A percentile compares a stretch with the other conserved stretches of the same genome.
phyloP scores from a whole-genome alignment of 2,797 vertebrate species.

The Epinephelus malabaricus region DNA sequence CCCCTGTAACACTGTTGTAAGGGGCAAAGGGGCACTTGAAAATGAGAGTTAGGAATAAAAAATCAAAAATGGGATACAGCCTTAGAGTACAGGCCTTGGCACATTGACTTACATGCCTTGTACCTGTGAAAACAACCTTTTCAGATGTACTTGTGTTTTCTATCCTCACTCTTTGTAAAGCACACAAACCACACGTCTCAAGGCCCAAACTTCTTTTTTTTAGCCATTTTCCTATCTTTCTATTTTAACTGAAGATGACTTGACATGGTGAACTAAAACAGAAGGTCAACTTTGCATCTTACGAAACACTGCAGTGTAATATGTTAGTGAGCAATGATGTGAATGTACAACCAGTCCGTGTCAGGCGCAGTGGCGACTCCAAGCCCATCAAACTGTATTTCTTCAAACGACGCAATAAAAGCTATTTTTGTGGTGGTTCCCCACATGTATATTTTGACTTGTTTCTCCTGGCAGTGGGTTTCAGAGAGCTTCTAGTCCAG shows the following conservation, averaged over 20 bases:
- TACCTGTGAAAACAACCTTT: too few species aligned
- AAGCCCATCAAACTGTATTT: constrained; percentile 30
- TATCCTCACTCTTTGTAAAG: too few species aligned
- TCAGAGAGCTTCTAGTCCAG: constrained; percentile 41
- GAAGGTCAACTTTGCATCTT: constrained; percentile 10
- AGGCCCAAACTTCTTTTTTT: neutral
- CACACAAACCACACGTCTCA: too few species aligned
- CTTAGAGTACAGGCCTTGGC: too few species aligned
- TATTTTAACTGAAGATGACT: neutral
- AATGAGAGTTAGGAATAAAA: too few species aligned
- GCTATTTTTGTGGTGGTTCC: constrained; percentile 24
- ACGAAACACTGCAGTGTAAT: neutral
- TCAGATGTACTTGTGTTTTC: too few species aligned
- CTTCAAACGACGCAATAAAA: neutral
- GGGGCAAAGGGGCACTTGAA: too few species aligned
- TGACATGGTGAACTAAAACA: neutral
- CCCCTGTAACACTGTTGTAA: too few species aligned
- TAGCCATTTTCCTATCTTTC: neutral
- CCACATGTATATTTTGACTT: constrained; percentile 18
- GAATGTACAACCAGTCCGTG: neutral
- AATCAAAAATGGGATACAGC: too few species aligned
- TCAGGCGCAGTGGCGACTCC: neutral
- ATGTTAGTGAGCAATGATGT: neutral
- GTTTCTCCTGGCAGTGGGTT: constrained; percentile 35
- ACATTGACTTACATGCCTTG: too few species aligned